Evolutionary conservation across 2,888 invertebrate species (phyloP), one percentile per base, ranked within the genome.

Genomic region (Synanthedon andrenaeformis): DNA sequence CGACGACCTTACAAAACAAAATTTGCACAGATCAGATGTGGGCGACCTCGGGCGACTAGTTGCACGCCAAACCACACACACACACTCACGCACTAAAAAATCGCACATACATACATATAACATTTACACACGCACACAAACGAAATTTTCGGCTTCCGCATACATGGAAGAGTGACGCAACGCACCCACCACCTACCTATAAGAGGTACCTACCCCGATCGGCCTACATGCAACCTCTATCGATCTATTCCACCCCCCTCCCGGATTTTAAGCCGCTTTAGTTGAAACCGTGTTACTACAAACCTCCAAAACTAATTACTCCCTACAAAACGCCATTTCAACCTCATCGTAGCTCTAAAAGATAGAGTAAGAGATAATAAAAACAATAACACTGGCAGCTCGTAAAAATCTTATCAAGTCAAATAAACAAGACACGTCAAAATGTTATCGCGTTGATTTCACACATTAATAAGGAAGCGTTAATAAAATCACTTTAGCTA

Each of bases 1-100:
- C 83, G 82, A 70, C 79, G 86, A 84, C 82, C 86, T 79, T 76
- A 69, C 69, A 70, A 71, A 76, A 76, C 84, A 74, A 85, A 86
- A 84, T 87, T 87, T 86, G 86, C 86, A 85, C 86, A 85, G 84
- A 84, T 82, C 85, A 81, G 76, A 86, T 87, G 87, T 87, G 85
- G 87, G 85, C 86, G 87, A 84, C 87, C 87, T 87, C 87, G 86
- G 68, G 58, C 69, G 68, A 69, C 64, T 79, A 76, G 82, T 76
- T 85, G 85, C 85, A 85, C 79, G 77, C 70, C 67, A 63, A 65
- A 62, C 57, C 57, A 58, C 56, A 59, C 68, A 66, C 56, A 69
- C 67, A 66, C 60, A 23, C 23, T 58, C 56, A 56, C 53, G 67
- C 52, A 54, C 55, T 54, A 11, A 13, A 69, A 74, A 23, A 23